These are phyloP conservation scores for Drosophila multiciliata DNA, from an alignment of 2,888 invertebrate genomes.

Conservation along the genomic window DNA sequence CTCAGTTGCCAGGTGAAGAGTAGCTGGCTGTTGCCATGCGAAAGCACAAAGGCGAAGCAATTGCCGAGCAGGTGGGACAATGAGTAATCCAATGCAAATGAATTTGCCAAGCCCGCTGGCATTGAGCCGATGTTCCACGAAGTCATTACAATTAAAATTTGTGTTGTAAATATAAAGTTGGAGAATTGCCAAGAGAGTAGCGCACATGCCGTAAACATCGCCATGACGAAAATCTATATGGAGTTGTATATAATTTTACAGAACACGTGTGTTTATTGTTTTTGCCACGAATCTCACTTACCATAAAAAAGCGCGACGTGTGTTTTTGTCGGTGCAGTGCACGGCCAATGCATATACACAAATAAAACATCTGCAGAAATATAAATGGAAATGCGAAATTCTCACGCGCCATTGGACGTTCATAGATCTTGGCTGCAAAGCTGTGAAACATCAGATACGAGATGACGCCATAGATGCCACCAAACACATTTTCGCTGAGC, in stretches of 20 bases:
- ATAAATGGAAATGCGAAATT: slow-evolving; percentile 94
- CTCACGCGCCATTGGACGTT: slow-evolving; percentile 94
- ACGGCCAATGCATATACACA: slow-evolving; percentile 87
- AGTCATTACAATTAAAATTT: slow-evolving; percentile 89
- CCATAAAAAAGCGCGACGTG: slow-evolving; percentile 67
- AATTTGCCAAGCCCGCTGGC: slow-evolving; percentile 84
- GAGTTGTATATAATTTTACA: neutral
- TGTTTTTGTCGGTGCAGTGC: slow-evolving; percentile 71
- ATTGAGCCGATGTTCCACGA: slow-evolving; percentile 88
- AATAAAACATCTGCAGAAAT: slow-evolving; percentile 89
- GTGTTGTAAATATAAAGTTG: slow-evolving; percentile 92
- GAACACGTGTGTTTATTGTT: neutral
- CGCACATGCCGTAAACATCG: slow-evolving; percentile 81
- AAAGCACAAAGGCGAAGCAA: slow-evolving; percentile 79
- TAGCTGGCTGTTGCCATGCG: slow-evolving; percentile 82
- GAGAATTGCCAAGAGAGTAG: slow-evolving; percentile 91
- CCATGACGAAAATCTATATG: slow-evolving; percentile 78
- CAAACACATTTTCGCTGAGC: slow-evolving; percentile 89
- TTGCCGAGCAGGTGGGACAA: slow-evolving; percentile 82
- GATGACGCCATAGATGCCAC: slow-evolving; percentile 89
- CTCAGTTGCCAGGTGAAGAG: slow-evolving; percentile 84
- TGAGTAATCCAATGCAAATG: slow-evolving; percentile 82
- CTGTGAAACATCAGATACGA: slow-evolving; percentile 93
- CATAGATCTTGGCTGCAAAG: slow-evolving; percentile 93
- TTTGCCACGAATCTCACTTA: slow-evolving; percentile 16